Percentiles rank a stretch among this genome's conserved stretches.
Evolutionary conservation across 2,888 invertebrate genomes (phyloP).

Genomic region (Bugulina stolonifera): DNA sequence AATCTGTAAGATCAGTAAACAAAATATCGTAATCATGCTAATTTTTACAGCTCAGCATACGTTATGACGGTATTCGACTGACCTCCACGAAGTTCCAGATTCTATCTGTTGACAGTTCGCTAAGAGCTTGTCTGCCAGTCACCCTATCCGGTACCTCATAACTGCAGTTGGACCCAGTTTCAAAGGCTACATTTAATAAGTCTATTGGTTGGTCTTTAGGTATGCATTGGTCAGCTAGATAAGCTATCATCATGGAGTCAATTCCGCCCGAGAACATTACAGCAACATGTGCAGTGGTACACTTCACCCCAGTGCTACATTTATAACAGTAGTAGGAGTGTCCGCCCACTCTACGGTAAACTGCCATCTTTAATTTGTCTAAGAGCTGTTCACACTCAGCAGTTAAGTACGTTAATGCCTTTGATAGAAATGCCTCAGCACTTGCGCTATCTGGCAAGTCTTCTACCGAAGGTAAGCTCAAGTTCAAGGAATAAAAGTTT

Average conservation of each 20-base stretch:
- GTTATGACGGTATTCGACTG: too few species aligned
- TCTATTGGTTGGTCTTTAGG: constrained; percentile 68
- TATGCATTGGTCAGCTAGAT: constrained; percentile 65
- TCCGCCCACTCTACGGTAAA: constrained; percentile 38
- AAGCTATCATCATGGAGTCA: constrained; percentile 86
- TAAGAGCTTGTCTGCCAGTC: constrained; percentile 69
- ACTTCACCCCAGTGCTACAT: constrained; percentile 39
- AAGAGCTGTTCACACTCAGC: constrained; percentile 40
- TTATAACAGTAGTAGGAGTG: constrained; percentile 31
- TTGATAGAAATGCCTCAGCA: not conserved
- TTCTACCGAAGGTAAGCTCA: not conserved
- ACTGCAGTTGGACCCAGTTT: constrained; percentile 32
- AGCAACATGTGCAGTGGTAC: constrained; percentile 66
- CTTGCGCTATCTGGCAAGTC: not conserved
- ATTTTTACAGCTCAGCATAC: too few species aligned
- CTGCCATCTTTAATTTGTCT: constrained; percentile 42
- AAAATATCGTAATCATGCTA: too few species aligned
- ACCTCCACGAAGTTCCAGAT: constrained; percentile 77
- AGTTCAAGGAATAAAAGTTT: not conserved
- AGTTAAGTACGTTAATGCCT: constrained; percentile 24
- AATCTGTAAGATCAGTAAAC: too few species aligned
- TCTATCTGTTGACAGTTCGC: constrained; percentile 64
- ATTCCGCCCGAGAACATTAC: constrained; percentile 92
- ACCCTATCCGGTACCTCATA: constrained; percentile 67
- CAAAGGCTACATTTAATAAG: constrained; percentile 90